A percentile compares a stretch with the other conserved stretches of the same genome.
phyloP scores from a whole-genome alignment of 2,797 vertebrate species.

The Sebastes wilsoni region DNA sequence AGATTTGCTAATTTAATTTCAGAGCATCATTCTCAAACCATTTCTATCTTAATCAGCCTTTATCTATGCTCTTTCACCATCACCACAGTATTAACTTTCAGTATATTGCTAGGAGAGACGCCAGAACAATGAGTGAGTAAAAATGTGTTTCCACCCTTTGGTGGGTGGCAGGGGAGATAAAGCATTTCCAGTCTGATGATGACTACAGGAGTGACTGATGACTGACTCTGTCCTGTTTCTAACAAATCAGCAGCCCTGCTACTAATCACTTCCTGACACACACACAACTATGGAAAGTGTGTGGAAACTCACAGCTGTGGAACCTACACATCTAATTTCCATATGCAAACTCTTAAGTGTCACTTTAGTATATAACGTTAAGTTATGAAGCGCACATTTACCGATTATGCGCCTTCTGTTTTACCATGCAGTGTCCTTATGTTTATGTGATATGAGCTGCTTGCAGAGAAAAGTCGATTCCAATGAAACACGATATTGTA shows the following conservation, averaged over 20 bases:
- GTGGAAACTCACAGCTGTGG: slow-evolving; percentile 12
- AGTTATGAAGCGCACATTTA: neutral
- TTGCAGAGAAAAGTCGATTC: neutral
- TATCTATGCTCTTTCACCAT: neutral
- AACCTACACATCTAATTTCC: slow-evolving; percentile 1
- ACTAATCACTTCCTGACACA: slow-evolving; percentile 57
- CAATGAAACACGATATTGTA: neutral
- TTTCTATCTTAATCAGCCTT: neutral
- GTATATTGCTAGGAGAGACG: neutral
- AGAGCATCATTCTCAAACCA: neutral
- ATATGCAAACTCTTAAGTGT: neutral
- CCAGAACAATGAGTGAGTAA: slow-evolving; percentile 22
- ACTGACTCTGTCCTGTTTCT: slow-evolving; percentile 50
- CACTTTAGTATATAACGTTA: neutral
- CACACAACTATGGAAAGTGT: slow-evolving; percentile 20
- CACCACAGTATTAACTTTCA: neutral
- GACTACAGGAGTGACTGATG: slow-evolving; percentile 43
- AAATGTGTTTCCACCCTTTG: slow-evolving; percentile 50
- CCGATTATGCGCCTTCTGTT: neutral
- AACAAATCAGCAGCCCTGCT: slow-evolving; percentile 44
- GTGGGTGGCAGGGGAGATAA: slow-evolving; percentile 51
- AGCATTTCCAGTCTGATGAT: slow-evolving; percentile 54
- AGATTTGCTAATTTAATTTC: neutral
- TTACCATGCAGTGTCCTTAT: neutral
- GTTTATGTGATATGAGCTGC: neutral